Evolutionary conservation across 2,113 vertebrate genomes (phyloP), one percentile per base, ranked within the genome.

Genomic region (Progne subis): DNA sequence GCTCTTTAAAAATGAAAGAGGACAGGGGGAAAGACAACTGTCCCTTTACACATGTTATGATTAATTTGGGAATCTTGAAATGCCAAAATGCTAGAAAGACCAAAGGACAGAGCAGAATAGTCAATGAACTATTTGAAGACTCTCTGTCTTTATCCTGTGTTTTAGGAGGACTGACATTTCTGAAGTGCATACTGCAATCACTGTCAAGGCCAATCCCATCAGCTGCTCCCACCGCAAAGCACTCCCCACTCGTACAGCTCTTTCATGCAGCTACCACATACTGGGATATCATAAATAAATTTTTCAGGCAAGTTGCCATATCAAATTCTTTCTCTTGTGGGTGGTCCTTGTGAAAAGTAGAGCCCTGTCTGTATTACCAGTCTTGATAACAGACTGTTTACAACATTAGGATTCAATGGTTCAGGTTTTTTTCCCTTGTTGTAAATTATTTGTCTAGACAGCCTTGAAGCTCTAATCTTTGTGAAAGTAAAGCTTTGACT

Each of bases 331-430:
- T 93, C 70, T 83, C 43, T 88, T 65, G 70, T 50, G 83, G 83
- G 96, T 96, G 95, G 96, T 91, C 95, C 61, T 61, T 19, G 56
- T 86, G 87, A 96, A 93, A 92, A 96, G 85, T 34, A 93, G 47
- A 52, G 29, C 29, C 67, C 50, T 92, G 79, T 86, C 59, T 76
- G 43, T 71, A 53, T 52, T 77, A 46, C 65, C 43, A 81, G 49
- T 59, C 92, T 92, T 95, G 94, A 95, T 96, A 94, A 90, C 72
- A 92, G 79, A 77, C 24, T 94, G 81, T 95, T 97, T 96, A 93
- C 85, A 92, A 57, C 67, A 63, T 60, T 78, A 79, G 29, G 49
- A 68, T 82, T 89, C 91, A 91, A 32, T 59, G 25, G 76, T 85
- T 92, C 82, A 32, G 47, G 34, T 53, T 59, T 91, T 74, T 82